These are phyloP conservation scores for Steatornis caripensis DNA, from an alignment of 2,113 vertebrate species.

Conservation along the genomic window DNA sequence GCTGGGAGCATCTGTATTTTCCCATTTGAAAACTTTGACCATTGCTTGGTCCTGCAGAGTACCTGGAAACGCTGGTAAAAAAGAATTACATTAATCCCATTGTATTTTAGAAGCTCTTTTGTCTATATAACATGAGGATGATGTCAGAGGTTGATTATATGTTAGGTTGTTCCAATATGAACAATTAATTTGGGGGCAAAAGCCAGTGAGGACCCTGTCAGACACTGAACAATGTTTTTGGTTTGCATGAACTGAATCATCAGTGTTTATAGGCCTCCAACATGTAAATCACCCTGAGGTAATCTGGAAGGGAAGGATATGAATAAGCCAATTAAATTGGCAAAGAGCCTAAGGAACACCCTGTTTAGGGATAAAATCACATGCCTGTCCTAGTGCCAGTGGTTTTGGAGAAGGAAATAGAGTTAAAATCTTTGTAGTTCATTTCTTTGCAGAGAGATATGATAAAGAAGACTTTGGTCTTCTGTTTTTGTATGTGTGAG, in stretches of 20 bases:
- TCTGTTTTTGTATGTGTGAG: background rate
- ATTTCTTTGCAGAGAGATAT: background rate
- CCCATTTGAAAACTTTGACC: background rate
- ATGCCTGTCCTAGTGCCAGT: conserved; percentile 35
- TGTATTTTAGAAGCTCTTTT: conserved; percentile 11
- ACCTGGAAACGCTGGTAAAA: background rate
- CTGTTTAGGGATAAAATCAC: conserved; percentile 64
- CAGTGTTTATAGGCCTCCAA: conserved; percentile 60
- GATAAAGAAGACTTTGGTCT: background rate
- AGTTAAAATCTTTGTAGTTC: conserved; percentile 35
- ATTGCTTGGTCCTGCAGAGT: background rate
- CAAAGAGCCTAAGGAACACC: conserved; percentile 63
- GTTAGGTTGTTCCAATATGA: conserved; percentile 7
- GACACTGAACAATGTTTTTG: conserved; percentile 43
- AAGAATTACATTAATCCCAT: background rate
- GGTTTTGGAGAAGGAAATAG: conserved; percentile 41
- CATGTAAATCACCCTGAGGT: conserved; percentile 62
- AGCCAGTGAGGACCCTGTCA: conserved; percentile 21
- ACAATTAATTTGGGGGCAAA: conserved; percentile 43
- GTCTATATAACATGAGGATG: background rate
- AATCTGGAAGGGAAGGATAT: conserved; percentile 68
- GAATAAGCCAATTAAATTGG: conserved; percentile 67
- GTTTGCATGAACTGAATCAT: conserved; percentile 59
- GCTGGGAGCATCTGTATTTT: background rate
- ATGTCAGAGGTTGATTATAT: conserved; percentile 35